Base-by-base conservation (phyloP, 2,888 invertebrate species). In the Oligia fasciuncula region DNA sequence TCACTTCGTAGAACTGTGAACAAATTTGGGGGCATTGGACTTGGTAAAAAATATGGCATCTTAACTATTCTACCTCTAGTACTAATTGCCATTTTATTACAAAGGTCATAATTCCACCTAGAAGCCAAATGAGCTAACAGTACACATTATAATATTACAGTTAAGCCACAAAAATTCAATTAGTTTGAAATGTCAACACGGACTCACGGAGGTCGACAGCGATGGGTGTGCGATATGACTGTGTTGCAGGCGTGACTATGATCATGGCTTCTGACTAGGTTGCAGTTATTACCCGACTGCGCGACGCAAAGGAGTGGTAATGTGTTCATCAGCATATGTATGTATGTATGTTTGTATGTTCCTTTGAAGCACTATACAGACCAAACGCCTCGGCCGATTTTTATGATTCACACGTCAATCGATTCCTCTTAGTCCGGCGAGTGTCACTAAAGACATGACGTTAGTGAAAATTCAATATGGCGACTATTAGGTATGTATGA, bases 181-280 rank as follows among this genome's bases (percentile, higher is more conserved):
- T 92, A 92, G 85, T 88, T 85, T 80, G 87, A 90, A 90, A 87
- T 84, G 87, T 89, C 86, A 88, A 81, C 83, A 63, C 77, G 75
- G 73, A 80, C 78, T 76, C 77, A 81, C 66, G 77, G 73, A 88
- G 79, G 85, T 85, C 80, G 80, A 82, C 80, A 84, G 86, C 87
- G 90, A 90, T 88, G 86, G 87, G 84, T 85, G 87, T 78, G 79
- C 87, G 92, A 91, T 92, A 90, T 71, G 74, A 73, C 85, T 83
- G 88, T 89, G 88, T 85, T 84, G 81, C 87, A 81, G 81, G 92
- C 93, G 92, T 92, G 93, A 91, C 92, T 87, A 77, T 80, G 78
- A 84, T 84, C 83, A 82, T 83, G 43, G 67, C 13, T 73, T 70
- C 72, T 73, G 76, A 77, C 73, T 75, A 66, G 70, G 49, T 57